Base-by-base conservation (phyloP, 1,140 invertebrate species). In the Theocolax elegans region DNA sequence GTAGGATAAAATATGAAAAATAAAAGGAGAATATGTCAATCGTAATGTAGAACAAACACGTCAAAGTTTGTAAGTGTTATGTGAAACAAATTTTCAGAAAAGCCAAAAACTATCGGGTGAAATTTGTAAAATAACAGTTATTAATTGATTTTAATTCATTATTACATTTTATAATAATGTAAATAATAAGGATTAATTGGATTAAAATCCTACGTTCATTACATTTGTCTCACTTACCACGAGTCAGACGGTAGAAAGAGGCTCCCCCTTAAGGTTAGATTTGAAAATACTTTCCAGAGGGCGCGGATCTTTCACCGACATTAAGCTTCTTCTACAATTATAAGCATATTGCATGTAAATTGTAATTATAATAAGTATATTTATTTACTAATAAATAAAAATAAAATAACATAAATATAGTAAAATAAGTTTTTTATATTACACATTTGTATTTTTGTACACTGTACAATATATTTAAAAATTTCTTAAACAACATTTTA, bases 121-220 rank as follows among this genome's bases (percentile, higher is more conserved):
- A 25, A 13, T 29, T 31, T 46, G 40, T 35, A 72, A 19, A 25
- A 19, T n/a, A 21, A 46, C 0, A 1, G 12, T 38, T 53, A 71
- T 71, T 29, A 29, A 51, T 25, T 38, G 6, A 40, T 66, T 74
- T 67, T 68, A 72, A 58, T 42, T 3, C 35, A 56, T 42, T 48
- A 59, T 58, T 62, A 31, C n/a, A 51, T 40, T 49, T 49, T 60
- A 67, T 62, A 21, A n/a, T 8, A 67, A 69, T 12, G 21, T 70
- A 70, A 35, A 76, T 58, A 19, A 68, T 48, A 19, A 62, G 56
- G 77, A 80, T 79, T 78, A 59, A 56, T 71, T 58, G 17, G 78
- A 80, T 80, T 72, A 73, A 51, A 53, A 64, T 56, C 44, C 19
- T 49, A 48, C 15, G 0, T 9, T 40, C n/a, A 27, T 31, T n/a